Evolutionary conservation across 2,888 invertebrate species (phyloP).

Genomic region (Silvanus unidentatus): DNA sequence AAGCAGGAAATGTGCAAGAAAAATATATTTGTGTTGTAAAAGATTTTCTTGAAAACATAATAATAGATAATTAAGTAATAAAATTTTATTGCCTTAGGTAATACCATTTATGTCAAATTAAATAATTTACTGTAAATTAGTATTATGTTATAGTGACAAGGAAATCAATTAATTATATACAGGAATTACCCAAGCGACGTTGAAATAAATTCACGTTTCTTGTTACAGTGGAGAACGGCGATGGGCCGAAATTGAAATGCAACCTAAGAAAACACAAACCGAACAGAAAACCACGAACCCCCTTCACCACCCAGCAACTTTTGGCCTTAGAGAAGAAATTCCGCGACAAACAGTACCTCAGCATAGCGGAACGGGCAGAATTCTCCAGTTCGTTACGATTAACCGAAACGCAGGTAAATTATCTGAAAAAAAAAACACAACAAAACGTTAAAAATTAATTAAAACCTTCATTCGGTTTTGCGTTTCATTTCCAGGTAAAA

Average conservation of each 20-base stretch:
- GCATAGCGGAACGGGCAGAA: slow-evolving; percentile 96
- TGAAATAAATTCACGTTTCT: slow-evolving; percentile 16
- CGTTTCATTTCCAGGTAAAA: slow-evolving; percentile 62
- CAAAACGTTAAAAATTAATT: slow-evolving; percentile 3
- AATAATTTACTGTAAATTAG: too few species aligned
- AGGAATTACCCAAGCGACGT: too few species aligned
- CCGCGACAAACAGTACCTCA: slow-evolving; percentile 93
- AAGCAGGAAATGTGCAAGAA: too few species aligned
- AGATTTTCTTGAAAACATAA: too few species aligned
- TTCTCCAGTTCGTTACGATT: slow-evolving; percentile 91
- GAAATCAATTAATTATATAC: too few species aligned
- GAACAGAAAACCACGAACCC: slow-evolving; percentile 95
- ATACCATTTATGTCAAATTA: too few species aligned
- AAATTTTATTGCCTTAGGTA: too few species aligned
- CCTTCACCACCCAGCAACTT: slow-evolving; percentile 97
- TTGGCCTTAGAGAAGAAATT: slow-evolving; percentile 94
- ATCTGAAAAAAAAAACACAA: too few species aligned
- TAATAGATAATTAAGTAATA: too few species aligned
- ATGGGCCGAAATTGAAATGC: slow-evolving; percentile 82
- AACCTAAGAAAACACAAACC: slow-evolving; percentile 95
- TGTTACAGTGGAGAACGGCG: slow-evolving; percentile 59
- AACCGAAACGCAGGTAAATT: slow-evolving; percentile 79
- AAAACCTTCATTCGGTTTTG: not conserved
- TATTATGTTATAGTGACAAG: too few species aligned
- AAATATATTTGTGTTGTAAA: too few species aligned